A percentile compares a stretch with the other conserved stretches of the same genome.
Conservation (phyloP, 2,797 vertebrate species). For the Hippoglossus hippoglossus region DNA sequence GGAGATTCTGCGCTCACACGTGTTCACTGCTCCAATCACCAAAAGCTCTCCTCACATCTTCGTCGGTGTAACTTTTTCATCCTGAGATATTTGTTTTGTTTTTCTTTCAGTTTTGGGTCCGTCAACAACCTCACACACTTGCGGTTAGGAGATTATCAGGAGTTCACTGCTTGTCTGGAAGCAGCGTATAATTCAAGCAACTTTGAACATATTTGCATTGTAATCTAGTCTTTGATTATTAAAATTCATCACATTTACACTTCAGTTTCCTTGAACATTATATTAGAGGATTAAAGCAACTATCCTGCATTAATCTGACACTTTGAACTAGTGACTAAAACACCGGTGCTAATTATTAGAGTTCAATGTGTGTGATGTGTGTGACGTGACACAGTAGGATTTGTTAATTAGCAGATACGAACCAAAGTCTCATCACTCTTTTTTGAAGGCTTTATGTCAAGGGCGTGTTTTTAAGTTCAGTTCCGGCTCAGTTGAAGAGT, state of each 20-base stretch:
- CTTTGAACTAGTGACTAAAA: constrained; percentile 16
- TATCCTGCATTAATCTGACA: constrained; percentile 1
- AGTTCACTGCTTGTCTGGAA: too few relatives aligned
- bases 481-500: constrained; percentile 45
- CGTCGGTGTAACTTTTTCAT: too few relatives aligned
- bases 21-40: too few relatives aligned
- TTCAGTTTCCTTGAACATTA: not conserved
- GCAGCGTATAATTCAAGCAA: too few relatives aligned
- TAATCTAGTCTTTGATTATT: not conserved
- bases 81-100: too few relatives aligned
- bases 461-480: constrained; percentile 54
- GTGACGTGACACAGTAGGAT: constrained; percentile 20
- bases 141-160: too few relatives aligned
- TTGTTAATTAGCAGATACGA: constrained; percentile 48
- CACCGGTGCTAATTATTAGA: constrained; percentile 12
- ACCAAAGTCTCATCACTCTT: constrained; percentile 33
- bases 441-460: constrained; percentile 52
- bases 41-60: too few relatives aligned
- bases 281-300: not conserved
- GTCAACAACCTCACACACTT: too few relatives aligned
- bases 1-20: too few relatives aligned
- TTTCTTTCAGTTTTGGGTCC: too few relatives aligned
- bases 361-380: constrained; percentile 16
- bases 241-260: not conserved
- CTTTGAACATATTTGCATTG: not conserved